These are phyloP conservation scores for Drosophila affinis DNA, from an alignment of 2,888 invertebrate species.

Conservation along the genomic window DNA sequence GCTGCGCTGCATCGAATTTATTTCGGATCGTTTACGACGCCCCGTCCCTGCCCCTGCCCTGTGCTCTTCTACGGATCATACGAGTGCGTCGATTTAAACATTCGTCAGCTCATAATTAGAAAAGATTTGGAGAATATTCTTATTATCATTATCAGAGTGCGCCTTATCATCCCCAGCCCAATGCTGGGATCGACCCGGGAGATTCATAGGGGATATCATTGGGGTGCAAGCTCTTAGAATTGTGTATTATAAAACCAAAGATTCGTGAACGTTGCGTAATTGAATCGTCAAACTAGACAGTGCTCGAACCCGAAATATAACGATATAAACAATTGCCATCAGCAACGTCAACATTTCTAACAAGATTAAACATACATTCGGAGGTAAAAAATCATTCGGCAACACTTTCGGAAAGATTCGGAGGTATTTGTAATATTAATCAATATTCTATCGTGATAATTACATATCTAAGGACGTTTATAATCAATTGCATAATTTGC, in stretches of 20 bases:
- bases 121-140: constrained; percentile 54
- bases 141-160: constrained; percentile 24
- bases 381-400: not conserved
- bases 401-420: not conserved
- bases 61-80: constrained; percentile 49
- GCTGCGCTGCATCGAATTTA: constrained; percentile 48
- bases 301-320: too few relatives aligned
- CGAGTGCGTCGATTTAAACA: constrained; percentile 51
- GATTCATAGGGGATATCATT: constrained; percentile 5
- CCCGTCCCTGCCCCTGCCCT: constrained; percentile 21
- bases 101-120: constrained; percentile 50
- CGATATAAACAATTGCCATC: not conserved
- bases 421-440: not conserved
- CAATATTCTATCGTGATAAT: not conserved
- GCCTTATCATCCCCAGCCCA: constrained; percentile 19
- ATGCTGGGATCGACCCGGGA: constrained; percentile 37
- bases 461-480: too few relatives aligned
- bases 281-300: not conserved
- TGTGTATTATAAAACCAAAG: constrained; percentile 16
- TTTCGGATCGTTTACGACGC: constrained; percentile 48
- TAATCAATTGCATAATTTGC: not conserved
- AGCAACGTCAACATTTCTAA: not conserved
- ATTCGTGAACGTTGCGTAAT: constrained; percentile 8
- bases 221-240: not conserved
- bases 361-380: not conserved